Percentiles rank a stretch among this genome's conserved stretches.
These are phyloP conservation scores for Aviceda subcristata DNA, from an alignment of 2,113 vertebrate genomes.

Conservation along the genomic window DNA sequence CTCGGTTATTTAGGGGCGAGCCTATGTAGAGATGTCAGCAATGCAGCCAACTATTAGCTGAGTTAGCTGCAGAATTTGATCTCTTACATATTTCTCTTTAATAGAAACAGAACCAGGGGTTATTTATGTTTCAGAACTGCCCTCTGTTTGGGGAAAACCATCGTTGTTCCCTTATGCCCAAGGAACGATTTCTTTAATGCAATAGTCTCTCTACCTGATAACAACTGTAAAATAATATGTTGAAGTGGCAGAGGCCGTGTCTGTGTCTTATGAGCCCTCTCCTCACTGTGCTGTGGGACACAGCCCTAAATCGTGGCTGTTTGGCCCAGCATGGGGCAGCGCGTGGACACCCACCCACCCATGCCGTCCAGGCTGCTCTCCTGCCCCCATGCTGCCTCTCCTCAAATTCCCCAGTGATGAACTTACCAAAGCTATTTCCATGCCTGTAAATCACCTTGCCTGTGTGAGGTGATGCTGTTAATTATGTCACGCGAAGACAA, in stretches of 20 bases:
- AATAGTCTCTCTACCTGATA: neutral
- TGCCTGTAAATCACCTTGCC: neutral
- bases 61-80: neutral
- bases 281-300: neutral
- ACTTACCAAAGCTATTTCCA: neutral
- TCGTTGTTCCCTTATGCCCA: neutral
- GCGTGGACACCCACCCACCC: fast-evolving
- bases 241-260: neutral
- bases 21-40: neutral
- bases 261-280: neutral
- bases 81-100: neutral
- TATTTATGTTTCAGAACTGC: neutral
- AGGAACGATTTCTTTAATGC: neutral
- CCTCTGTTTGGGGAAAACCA: neutral
- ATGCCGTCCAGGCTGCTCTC: neutral
- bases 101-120: neutral
- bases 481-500: neutral
- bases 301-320: neutral
- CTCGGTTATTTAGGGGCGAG: neutral
- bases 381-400: neutral
- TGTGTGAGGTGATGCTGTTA: neutral
- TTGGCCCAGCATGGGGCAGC: neutral
- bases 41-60: neutral
- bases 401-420: neutral
- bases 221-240: neutral